Evolutionary conservation across 92 coral and sea anemone genomes (phyloP), one percentile per base, ranked within the genome.

Genomic region (Porites lobata): DNA sequence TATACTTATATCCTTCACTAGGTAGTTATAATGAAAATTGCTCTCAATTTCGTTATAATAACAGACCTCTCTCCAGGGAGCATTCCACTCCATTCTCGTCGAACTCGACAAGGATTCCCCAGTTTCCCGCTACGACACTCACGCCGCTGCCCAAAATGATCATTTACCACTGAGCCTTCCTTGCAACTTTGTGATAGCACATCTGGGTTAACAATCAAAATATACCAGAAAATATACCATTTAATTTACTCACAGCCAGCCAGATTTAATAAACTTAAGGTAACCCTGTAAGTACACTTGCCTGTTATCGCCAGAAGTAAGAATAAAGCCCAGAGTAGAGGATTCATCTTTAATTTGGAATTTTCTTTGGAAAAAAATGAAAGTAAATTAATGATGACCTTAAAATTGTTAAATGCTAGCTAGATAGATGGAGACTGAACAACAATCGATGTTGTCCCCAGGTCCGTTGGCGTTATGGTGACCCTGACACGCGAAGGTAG

Each of bases 51-150:
- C 47, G 6, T 38, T 38, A 38, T 7, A 0, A 26, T 7, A 8
- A 43, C 68, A 38, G 56, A 77, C 87, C 94, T 84, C 58, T 95
- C 98, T 24, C 94, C 87, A 74, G 84, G 90, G 7, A 51, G 85
- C 98, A 95, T 93, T 1, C 92, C 84, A 63, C 57, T 43, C 78
- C 94, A 93, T 70, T 95, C 98, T 14, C 92, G 72, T 70, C 98
- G 68, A 51, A 95, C 91, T 32, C 98, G 96, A 32, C 92, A 85
- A 21, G 94, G 90, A 21, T 70, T 32, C 9, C 85, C 86, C 85
- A 88, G 67, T 77, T 83, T 87, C 74, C 94, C 86, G 53, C 85
- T 79, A 7, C 20, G 80, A 76, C 98, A 95, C 17, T 65, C 77
- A 51, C 96, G 92, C 77, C 94, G 89, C 75, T 93, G 96, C 9